These are phyloP conservation scores for Leuciscus waleckii DNA, from an alignment of 2,797 vertebrate genomes.

Conservation along the genomic window DNA sequence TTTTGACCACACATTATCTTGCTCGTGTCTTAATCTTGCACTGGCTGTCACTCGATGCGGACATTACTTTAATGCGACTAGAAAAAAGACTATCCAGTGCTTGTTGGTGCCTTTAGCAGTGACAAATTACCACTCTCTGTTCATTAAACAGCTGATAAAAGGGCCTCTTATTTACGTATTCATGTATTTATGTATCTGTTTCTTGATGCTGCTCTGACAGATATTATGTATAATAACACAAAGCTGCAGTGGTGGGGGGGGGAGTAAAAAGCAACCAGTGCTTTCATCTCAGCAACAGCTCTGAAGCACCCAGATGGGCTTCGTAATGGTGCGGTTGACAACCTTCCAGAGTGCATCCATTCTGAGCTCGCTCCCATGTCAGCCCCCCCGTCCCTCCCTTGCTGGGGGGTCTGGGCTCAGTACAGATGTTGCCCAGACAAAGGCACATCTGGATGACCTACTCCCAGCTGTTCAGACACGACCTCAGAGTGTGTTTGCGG, in stretches of 20 bases:
- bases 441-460: constrained; percentile 63
- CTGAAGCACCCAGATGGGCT: constrained; percentile 60
- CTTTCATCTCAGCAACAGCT: constrained; percentile 64
- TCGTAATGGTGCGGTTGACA: constrained; percentile 58
- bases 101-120: constrained; percentile 27
- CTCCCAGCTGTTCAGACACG: constrained; percentile 64
- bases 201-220: constrained; percentile 54
- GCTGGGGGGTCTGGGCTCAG: constrained; percentile 48
- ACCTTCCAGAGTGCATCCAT: constrained; percentile 55
- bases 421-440: constrained; percentile 62
- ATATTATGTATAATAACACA: constrained; percentile 61
- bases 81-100: constrained; percentile 8
- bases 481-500: constrained; percentile 56
- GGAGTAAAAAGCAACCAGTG: constrained; percentile 49
- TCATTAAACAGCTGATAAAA: constrained; percentile 64
- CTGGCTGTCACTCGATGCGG: background rate
- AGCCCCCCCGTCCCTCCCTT: constrained; percentile 30
- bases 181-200: constrained; percentile 55
- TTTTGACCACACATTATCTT: background rate
- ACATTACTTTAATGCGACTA: constrained; percentile 39
- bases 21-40: background rate
- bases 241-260: constrained; percentile 14
- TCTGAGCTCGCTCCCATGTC: constrained; percentile 29
- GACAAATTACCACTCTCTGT: constrained; percentile 57
- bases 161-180: constrained; percentile 55